Evolutionary conservation across 2,888 invertebrate species (phyloP).

Genomic region (Dicyrtomina minuta): DNA sequence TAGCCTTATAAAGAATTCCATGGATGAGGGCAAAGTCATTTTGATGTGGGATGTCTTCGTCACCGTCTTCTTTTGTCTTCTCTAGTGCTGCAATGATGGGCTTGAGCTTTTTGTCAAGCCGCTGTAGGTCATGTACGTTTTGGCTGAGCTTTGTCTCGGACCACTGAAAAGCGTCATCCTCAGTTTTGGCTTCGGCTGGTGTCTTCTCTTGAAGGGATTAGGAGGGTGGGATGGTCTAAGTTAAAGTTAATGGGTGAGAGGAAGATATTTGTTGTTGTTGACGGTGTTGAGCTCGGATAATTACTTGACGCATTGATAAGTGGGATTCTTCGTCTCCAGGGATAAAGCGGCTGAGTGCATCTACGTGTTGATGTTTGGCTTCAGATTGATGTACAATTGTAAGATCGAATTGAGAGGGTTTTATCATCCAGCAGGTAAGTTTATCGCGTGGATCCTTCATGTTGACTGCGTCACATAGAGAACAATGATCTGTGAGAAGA

Average conservation of each 20-base stretch:
- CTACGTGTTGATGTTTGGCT: neutral
- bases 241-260: neutral
- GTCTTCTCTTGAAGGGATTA: neutral
- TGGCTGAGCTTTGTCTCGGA: neutral
- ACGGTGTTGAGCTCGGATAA: neutral
- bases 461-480: conserved; percentile 36
- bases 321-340: neutral
- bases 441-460: conserved; percentile 39
- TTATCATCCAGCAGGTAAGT: conserved; percentile 44
- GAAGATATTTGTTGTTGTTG: neutral
- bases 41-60: neutral
- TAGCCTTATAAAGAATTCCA: conserved; percentile 2
- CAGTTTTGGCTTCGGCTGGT: neutral
- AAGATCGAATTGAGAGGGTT: conserved; percentile 40
- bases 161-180: neutral
- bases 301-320: too few species aligned
- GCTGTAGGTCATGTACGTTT: neutral
- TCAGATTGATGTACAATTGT: conserved; percentile 35
- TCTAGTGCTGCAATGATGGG: too few species aligned
- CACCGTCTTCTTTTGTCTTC: neutral
- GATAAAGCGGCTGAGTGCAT: neutral
- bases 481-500: conserved; percentile 48
- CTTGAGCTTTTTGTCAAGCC: neutral
- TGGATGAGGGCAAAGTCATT: neutral
- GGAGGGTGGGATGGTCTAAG: neutral